Conservation (phyloP, 1,140 invertebrate genomes). For the Drosophila eugracilis region DNA sequence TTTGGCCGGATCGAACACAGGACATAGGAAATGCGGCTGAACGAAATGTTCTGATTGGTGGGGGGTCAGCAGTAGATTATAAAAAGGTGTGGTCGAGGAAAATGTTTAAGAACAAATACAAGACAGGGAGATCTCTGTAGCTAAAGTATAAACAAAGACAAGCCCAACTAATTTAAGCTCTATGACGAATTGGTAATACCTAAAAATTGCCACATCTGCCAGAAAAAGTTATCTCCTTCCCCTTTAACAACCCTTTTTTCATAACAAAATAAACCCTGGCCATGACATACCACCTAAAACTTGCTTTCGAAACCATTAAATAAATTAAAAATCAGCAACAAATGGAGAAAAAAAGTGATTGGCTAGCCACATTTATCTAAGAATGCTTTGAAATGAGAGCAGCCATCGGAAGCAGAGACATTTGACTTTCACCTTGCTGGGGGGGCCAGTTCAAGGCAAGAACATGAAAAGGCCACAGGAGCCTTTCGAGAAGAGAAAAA, state of each 20-base stretch:
- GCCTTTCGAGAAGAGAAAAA: slow-evolving; percentile 6
- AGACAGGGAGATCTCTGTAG: too few relatives aligned
- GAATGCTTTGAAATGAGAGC: slow-evolving; percentile 15
- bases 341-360: slow-evolving; percentile 18
- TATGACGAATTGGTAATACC: slow-evolving; percentile 14
- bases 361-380: slow-evolving; percentile 31
- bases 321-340: slow-evolving; percentile 51
- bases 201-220: slow-evolving; percentile 26
- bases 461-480: slow-evolving; percentile 43
- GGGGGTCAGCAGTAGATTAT: slow-evolving; percentile 3
- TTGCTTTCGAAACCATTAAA: slow-evolving; percentile 46
- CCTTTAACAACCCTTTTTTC: slow-evolving; percentile 25
- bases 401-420: slow-evolving; percentile 21
- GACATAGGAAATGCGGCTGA: neutral
- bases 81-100: slow-evolving; percentile 4
- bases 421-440: slow-evolving; percentile 57
- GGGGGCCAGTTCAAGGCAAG: slow-evolving; percentile 32
- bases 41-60: slow-evolving; percentile 15
- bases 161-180: slow-evolving; percentile 13
- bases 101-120: neutral
- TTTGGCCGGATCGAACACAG: slow-evolving; percentile 43
- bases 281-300: slow-evolving; percentile 30
- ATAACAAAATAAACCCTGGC: neutral
- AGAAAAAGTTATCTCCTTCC: neutral
- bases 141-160: too few relatives aligned